Percentiles rank a stretch among this genome's conserved stretches.
Conservation (phyloP, 2,888 invertebrate genomes). For the Iphiclides podalirius region DNA sequence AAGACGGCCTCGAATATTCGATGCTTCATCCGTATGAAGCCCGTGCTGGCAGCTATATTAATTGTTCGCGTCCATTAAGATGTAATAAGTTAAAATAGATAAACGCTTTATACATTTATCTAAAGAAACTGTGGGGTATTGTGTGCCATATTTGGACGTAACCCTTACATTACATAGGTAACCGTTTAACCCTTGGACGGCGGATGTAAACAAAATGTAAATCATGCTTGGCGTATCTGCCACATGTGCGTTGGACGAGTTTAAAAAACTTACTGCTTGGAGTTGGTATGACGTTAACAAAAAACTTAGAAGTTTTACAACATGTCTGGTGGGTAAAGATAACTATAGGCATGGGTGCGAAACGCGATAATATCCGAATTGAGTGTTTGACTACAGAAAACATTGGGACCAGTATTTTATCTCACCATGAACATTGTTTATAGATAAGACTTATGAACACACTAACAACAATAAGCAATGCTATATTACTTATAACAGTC, state of each 20-base stretch:
- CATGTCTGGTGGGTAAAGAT: conserved; percentile 45
- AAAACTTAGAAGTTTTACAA: conserved; percentile 49
- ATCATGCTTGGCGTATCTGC: conserved; percentile 44
- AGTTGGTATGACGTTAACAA: conserved; percentile 39
- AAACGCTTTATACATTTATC: conserved; percentile 8
- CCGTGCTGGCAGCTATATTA: no score
- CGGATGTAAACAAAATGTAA: conserved; percentile 70
- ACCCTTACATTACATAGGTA: conserved; percentile 45
- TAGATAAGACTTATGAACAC: no score
- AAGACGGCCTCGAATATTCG: no score
- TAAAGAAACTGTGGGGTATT: conserved; percentile 18
- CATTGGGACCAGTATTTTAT: not conserved
- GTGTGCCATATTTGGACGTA: conserved; percentile 35
- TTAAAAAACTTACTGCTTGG: conserved; percentile 50
- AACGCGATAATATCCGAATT: conserved; percentile 18
- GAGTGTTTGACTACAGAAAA: not conserved
- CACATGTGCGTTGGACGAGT: conserved; percentile 58
- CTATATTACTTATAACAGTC: no score
- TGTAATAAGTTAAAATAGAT: no score
- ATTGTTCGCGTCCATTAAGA: no score
- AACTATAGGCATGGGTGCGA: conserved; percentile 35
- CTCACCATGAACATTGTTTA: no score
- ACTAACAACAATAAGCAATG: no score
- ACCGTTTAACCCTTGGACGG: conserved; percentile 52
- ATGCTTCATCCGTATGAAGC: no score